Conservation (phyloP, 2,797 vertebrate genomes). For the Eulemur albifrons region DNA sequence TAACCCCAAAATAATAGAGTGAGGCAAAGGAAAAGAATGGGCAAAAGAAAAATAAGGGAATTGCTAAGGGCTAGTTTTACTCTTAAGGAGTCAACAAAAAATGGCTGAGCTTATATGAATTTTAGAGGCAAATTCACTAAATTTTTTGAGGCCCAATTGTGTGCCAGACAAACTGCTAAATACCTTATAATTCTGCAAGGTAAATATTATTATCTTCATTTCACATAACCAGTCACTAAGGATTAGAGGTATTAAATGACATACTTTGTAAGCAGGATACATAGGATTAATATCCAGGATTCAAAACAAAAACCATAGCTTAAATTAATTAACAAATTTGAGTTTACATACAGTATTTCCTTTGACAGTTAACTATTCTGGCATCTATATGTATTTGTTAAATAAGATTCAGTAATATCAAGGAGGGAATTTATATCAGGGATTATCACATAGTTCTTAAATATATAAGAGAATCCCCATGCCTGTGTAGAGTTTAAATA, state of each 20-base stretch:
- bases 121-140: not conserved
- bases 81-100: not conserved
- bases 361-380: not conserved
- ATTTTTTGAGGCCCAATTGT: not conserved
- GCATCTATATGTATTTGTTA: not conserved
- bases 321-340: not conserved
- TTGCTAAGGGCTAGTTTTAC: not conserved
- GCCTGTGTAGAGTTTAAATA: not conserved
- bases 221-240: not conserved
- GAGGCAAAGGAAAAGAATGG: not conserved
- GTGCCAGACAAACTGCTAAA: not conserved
- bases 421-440: not conserved
- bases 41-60: not conserved
- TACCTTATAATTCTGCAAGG: not conserved
- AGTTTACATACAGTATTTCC: not conserved
- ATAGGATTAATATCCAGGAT: not conserved
- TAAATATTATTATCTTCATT: not conserved
- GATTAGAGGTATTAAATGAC: not conserved
- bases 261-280: not conserved
- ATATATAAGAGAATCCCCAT: not conserved
- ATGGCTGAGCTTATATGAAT: not conserved
- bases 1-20: not conserved
- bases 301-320: not conserved
- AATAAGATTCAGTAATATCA: not conserved
- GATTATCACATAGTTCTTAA: not conserved